Evolutionary conservation across 2,888 invertebrate genomes (phyloP).

Genomic region (Tiliacea citrago): DNA sequence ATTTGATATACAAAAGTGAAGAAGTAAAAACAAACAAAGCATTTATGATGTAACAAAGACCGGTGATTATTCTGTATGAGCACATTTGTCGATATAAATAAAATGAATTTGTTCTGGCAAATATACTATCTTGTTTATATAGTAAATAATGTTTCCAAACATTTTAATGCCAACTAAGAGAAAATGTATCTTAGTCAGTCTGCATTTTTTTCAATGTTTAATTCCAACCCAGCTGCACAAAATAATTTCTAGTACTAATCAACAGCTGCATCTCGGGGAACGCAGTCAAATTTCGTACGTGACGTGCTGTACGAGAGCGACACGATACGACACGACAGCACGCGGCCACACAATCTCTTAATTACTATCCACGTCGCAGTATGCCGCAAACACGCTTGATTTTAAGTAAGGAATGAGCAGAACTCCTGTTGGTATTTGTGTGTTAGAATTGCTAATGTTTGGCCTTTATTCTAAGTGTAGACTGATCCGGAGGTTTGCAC

Average conservation of each 20-base stretch:
- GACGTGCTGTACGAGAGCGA: conserved; percentile 38
- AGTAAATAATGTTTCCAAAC: no score
- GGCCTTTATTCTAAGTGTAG: neutral
- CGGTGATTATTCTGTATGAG: no score
- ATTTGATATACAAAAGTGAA: no score
- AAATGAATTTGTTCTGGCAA: no score
- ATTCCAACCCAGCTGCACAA: conserved; percentile 12
- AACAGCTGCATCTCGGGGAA: conserved; percentile 49
- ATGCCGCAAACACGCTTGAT: conserved; percentile 43
- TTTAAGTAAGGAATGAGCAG: conserved; percentile 42
- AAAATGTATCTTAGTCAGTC: no score
- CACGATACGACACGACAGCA: conserved; percentile 43
- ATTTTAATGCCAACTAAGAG: no score
- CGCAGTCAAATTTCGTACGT: conserved; percentile 58
- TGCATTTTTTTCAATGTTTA: no score
- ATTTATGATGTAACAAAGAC: no score
- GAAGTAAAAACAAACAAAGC: no score
- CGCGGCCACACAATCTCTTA: conserved; percentile 58
- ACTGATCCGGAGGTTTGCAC: neutral
- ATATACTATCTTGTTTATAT: no score
- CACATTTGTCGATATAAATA: no score
- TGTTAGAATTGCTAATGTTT: conserved; percentile 13
- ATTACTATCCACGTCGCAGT: conserved; percentile 50
- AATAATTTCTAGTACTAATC: conserved; percentile 49
- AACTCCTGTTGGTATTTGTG: conserved; percentile 25